Percentiles rank a stretch among this genome's conserved stretches.
phyloP scores from a whole-genome alignment of 2,113 vertebrate genomes.

The Oncorhynchus clarkii region DNA sequence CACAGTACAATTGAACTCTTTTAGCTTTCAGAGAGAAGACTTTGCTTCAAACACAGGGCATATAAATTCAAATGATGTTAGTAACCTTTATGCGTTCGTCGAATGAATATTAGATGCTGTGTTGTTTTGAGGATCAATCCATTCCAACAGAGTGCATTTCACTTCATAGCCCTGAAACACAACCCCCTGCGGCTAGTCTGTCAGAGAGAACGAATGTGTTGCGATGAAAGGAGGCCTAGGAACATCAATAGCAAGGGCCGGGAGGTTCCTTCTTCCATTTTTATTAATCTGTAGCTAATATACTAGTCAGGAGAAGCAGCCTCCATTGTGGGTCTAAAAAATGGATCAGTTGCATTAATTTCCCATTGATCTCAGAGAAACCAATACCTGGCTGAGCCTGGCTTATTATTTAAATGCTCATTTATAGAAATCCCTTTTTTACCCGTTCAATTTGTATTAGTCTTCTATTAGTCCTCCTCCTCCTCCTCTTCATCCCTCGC shows the following conservation, averaged over 20 bases:
- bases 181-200: slow-evolving; percentile 67
- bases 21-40: slow-evolving; percentile 15
- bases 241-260: slow-evolving; percentile 56
- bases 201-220: slow-evolving; percentile 67
- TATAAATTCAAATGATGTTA: slow-evolving; percentile 45
- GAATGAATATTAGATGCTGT: slow-evolving; percentile 79
- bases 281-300: slow-evolving; percentile 68
- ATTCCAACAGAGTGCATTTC: slow-evolving; percentile 64
- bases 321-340: slow-evolving; percentile 40
- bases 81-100: slow-evolving; percentile 60
- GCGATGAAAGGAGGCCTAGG: slow-evolving; percentile 64
- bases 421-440: slow-evolving; percentile 87
- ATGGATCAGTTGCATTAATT: slow-evolving; percentile 66
- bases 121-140: slow-evolving; percentile 71
- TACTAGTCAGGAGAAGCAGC: slow-evolving; percentile 43
- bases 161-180: slow-evolving; percentile 60
- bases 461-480: slow-evolving; percentile 74
- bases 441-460: slow-evolving; percentile 88
- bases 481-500: slow-evolving; percentile 39
- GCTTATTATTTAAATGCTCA: slow-evolving; percentile 79
- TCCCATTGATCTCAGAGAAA: slow-evolving; percentile 61
- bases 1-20: not conserved
- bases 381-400: slow-evolving; percentile 58
- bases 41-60: slow-evolving; percentile 28
- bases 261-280: slow-evolving; percentile 53